phyloP scores from a whole-genome alignment of 2,797 vertebrate genomes.

The Erethizon dorsatum region DNA sequence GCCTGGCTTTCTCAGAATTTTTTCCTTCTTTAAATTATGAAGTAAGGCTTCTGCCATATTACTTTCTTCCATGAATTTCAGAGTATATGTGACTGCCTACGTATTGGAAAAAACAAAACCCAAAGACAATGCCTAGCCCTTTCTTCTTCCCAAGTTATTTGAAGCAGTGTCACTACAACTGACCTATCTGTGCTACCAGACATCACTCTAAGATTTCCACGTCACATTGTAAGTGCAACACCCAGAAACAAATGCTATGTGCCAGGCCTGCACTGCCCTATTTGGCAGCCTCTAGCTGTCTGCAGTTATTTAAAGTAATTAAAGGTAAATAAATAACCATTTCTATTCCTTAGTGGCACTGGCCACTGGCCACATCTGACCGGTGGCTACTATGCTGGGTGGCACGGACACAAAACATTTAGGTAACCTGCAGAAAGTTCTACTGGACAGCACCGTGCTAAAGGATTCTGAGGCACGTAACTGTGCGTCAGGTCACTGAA shows the following conservation, averaged over 20 bases:
- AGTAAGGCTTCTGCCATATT: neutral
- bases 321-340: neutral
- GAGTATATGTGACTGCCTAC: neutral
- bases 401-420: neutral
- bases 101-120: neutral
- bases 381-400: neutral
- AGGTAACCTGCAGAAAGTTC: neutral
- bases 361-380: neutral
- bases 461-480: neutral
- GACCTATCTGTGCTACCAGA: rapidly evolving
- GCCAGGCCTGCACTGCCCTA: too few relatives aligned
- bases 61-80: neutral
- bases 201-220: neutral
- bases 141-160: neutral
- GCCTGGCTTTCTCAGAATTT: neutral
- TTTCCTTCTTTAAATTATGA: neutral
- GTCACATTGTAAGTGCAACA: neutral
- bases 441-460: neutral
- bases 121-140: neutral
- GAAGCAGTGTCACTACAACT: neutral
- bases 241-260: neutral
- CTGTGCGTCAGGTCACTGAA: neutral
- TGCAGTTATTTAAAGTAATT: neutral
- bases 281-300: neutral
- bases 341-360: neutral